Evolutionary conservation across 2,888 invertebrate genomes (phyloP).

Genomic region (Palloptera scutellata): DNA sequence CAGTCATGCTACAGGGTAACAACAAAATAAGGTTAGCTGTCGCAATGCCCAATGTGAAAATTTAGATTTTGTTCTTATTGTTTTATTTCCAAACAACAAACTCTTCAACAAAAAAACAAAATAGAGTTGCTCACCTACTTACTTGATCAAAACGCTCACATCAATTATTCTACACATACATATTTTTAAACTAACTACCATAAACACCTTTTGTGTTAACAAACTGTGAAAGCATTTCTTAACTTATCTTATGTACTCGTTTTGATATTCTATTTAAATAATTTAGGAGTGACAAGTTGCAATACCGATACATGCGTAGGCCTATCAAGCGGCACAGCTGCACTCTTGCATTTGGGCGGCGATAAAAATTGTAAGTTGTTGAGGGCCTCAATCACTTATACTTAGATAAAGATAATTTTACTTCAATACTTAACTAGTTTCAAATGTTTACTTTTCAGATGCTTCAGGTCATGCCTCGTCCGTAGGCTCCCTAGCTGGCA

Average conservation of each 20-base stretch:
- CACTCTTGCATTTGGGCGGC: slow-evolving; percentile 49
- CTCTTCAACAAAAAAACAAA: no score
- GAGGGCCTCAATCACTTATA: not conserved
- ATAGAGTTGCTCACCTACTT: no score
- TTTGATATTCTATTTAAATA: slow-evolving; percentile 39
- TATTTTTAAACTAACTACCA: no score
- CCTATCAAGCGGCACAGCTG: slow-evolving; percentile 63
- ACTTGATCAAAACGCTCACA: no score
- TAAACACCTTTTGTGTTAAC: no score
- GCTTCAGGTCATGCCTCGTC: not conserved
- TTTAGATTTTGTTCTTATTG: no score
- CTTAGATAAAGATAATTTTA: not conserved
- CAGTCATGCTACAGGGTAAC: no score
- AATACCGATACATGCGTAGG: slow-evolving; percentile 64
- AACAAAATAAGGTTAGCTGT: no score
- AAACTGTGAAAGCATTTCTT: no score
- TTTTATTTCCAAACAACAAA: no score
- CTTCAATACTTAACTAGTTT: not conserved
- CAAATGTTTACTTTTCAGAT: not conserved
- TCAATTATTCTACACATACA: no score
- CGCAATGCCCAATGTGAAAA: no score
- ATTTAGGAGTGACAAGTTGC: slow-evolving; percentile 57
- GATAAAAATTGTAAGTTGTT: slow-evolving; percentile 56
- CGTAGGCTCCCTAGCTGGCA: slow-evolving; percentile 20
- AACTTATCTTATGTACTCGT: slow-evolving; percentile 5